Evolutionary conservation across 2,888 invertebrate genomes (phyloP), one percentile per base, ranked within the genome.

Genomic region (Dysmachus trigonus): DNA sequence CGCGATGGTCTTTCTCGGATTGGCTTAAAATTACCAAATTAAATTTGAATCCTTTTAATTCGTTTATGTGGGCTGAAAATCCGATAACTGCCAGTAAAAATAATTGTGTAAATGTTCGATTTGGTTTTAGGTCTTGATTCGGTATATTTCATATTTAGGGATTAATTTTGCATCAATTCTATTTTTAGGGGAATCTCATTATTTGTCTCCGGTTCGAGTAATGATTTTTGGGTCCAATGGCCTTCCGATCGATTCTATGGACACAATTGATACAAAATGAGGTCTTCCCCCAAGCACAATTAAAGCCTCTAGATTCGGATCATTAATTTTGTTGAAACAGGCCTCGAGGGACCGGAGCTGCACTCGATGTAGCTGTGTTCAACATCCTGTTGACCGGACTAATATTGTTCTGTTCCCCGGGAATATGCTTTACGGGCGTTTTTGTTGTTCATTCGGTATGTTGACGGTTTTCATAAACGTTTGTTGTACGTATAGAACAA

Each of bases 341-440:
- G 6, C 77, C 33, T n/a, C 10, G 6, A n/a, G 31, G 74, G 33
- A 30, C 47, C 7, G 18, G 30, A 77, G 22, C 38, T 76, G 76
- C 35, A 47, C 7, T 47, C 47, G 18, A n/a, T 77, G 15, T 41
- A 27, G 13, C 18, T 27, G 41, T 35, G 38, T 35, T 8, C 31
- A n/a, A 74, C 74, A 74, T 74, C 33, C 74, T 74, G 74, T 74
- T 74, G 33, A 74, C 74, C 33, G 74, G 71, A 74, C 74, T 47
- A 47, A 47, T 47, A 47, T 47, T 47, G 47, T 47, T 18, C 33
- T n/a, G 33, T 33, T 47, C 47, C n/a, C 2, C 6, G 33, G 47
- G 47, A 47, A n/a, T n/a, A 47, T 47, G 47, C 47, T 47, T 47
- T 47, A n/a, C 47, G 47, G 47, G 47, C n/a, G 47, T 47, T 47